Conservation (phyloP, 2,113 vertebrate species). For the Chlorodrepanis virens region DNA sequence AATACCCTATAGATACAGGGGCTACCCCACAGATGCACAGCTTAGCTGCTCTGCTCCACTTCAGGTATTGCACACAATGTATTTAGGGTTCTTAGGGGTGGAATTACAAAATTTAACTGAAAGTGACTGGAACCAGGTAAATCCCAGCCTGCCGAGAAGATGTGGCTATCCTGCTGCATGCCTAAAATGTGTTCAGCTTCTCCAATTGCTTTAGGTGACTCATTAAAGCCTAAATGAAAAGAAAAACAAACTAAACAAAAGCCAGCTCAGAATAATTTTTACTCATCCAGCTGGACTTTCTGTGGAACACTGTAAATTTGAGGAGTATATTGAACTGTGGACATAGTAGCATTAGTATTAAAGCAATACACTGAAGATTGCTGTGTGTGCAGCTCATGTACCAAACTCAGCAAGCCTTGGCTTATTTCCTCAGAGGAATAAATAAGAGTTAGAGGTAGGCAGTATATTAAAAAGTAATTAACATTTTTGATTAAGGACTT, state of each 20-base stretch:
- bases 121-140: background rate
- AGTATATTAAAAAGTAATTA: background rate
- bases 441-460: background rate
- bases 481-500: background rate
- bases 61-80: background rate
- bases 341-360: background rate
- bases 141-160: background rate
- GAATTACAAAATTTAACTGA: background rate
- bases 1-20: background rate
- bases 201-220: background rate
- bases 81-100: background rate
- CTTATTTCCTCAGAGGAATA: background rate
- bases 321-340: background rate
- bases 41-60: background rate
- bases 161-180: fast-evolving
- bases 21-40: background rate
- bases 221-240: background rate
- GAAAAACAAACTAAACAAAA: background rate
- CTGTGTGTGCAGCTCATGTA: background rate
- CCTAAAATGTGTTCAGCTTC: background rate
- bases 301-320: background rate
- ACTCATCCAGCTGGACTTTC: background rate
- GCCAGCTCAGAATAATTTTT: background rate
- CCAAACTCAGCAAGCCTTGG: background rate
- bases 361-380: background rate